Conservation (phyloP, 2,888 invertebrate genomes). For the Opisthograptis luteolata region DNA sequence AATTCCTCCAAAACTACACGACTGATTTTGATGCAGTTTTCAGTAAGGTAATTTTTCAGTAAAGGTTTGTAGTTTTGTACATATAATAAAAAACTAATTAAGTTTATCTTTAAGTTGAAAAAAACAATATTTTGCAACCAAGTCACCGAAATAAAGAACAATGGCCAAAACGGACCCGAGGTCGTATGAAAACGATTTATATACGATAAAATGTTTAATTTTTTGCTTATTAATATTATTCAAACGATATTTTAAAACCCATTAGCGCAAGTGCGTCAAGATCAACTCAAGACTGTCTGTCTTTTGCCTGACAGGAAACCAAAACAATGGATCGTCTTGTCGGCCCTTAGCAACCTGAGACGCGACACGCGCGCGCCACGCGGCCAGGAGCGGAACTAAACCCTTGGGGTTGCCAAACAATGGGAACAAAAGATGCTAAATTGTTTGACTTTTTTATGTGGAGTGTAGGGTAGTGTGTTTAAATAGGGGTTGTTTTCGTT, state of each 20-base stretch:
- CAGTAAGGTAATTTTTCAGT: too few species aligned
- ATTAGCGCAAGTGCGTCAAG: constrained; percentile 18
- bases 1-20: too few species aligned
- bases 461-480: background rate
- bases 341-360: constrained; percentile 39
- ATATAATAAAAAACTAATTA: too few species aligned
- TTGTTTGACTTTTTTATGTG: constrained; percentile 20
- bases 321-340: constrained; percentile 39
- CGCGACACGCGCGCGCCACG: constrained; percentile 69
- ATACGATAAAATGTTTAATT: too few species aligned
- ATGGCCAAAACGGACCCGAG: too few species aligned
- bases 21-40: too few species aligned
- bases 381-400: constrained; percentile 61
- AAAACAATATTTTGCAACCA: too few species aligned
- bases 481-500: background rate
- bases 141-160: too few species aligned
- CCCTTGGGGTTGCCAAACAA: constrained; percentile 41
- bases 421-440: constrained; percentile 13
- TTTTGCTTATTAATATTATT: too few species aligned
- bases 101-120: too few species aligned
- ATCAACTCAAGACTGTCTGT: constrained; percentile 28
- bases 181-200: too few species aligned
- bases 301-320: constrained; percentile 36
- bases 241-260: constrained; percentile 11
- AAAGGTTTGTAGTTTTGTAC: too few species aligned